A percentile compares a stretch with the other conserved stretches of the same genome.
Conservation (phyloP, 2,888 invertebrate genomes). For the Andrena hattorfiana region DNA sequence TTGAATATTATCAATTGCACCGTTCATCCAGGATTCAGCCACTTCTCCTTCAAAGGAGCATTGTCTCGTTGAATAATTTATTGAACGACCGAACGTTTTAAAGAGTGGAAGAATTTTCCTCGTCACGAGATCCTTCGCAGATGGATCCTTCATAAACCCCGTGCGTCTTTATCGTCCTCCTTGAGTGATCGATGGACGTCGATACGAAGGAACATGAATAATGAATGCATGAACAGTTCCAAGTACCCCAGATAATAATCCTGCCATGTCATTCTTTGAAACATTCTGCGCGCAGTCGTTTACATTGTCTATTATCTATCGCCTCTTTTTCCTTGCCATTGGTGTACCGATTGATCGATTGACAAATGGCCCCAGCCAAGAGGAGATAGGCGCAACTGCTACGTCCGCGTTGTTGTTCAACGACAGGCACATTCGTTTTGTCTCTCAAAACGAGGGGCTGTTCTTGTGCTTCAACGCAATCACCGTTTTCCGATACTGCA, state of each 20-base stretch:
- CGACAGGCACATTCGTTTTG: slow-evolving; percentile 30
- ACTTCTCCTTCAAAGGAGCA: not conserved
- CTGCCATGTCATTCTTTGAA: slow-evolving; percentile 59
- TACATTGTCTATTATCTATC: slow-evolving; percentile 54
- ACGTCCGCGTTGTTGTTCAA: slow-evolving; percentile 35
- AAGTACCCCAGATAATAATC: slow-evolving; percentile 65
- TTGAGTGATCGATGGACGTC: slow-evolving; percentile 58
- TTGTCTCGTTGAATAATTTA: slow-evolving; percentile 28
- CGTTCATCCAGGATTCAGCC: not conserved
- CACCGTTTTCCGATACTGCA: slow-evolving; percentile 38
- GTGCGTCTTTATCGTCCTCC: slow-evolving; percentile 20
- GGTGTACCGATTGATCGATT: slow-evolving; percentile 54
- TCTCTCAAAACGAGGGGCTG: slow-evolving; percentile 29
- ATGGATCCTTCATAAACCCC: slow-evolving; percentile 20
- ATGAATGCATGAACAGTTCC: slow-evolving; percentile 61
- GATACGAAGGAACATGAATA: slow-evolving; percentile 57
- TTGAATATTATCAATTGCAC: not conserved
- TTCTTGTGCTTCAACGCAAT: slow-evolving; percentile 23
- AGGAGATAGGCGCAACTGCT: slow-evolving; percentile 56
- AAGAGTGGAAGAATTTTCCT: not conserved
- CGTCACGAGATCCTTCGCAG: slow-evolving; percentile 8
- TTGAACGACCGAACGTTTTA: slow-evolving; percentile 6
- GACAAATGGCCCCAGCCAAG: slow-evolving; percentile 50
- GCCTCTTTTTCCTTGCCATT: slow-evolving; percentile 29
- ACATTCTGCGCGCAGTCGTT: slow-evolving; percentile 41